Percentiles rank a stretch among this genome's conserved stretches.
These are phyloP conservation scores for Mormyrops boulengeri DNA, from an alignment of 2,797 vertebrate genomes.

Conservation along the genomic window DNA sequence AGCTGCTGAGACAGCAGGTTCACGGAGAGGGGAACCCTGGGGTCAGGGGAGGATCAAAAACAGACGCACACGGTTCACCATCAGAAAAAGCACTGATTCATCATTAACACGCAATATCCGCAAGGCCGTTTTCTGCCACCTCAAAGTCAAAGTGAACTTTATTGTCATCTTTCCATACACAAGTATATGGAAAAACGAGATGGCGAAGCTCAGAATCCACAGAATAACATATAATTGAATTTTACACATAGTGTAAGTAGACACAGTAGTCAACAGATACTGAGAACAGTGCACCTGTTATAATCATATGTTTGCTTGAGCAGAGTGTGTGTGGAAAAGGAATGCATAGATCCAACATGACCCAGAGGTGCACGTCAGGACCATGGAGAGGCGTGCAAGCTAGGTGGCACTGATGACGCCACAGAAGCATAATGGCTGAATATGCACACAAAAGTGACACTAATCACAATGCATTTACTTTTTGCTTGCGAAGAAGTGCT, in stretches of 20 bases:
- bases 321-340: background rate
- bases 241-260: too few species aligned
- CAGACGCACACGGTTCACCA: background rate
- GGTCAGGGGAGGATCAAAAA: constrained; percentile 10
- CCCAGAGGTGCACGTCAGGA: background rate
- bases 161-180: too few species aligned
- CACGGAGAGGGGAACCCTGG: constrained; percentile 73
- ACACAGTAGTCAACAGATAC: too few species aligned
- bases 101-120: background rate
- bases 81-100: background rate
- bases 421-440: background rate
- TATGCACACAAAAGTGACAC: background rate
- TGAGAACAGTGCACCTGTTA: background rate
- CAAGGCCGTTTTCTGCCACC: background rate
- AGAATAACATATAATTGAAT: too few species aligned
- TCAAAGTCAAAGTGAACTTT: too few species aligned
- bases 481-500: constrained; percentile 82
- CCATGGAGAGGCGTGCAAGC: background rate
- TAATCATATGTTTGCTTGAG: background rate
- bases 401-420: background rate
- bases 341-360: background rate
- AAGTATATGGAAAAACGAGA: too few species aligned
- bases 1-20: constrained; percentile 73
- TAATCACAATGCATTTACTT: constrained; percentile 58
- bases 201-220: too few species aligned